Evolutionary conservation across 2,888 invertebrate species (phyloP).

Genomic region (Drosophila cyrtoloma): DNA sequence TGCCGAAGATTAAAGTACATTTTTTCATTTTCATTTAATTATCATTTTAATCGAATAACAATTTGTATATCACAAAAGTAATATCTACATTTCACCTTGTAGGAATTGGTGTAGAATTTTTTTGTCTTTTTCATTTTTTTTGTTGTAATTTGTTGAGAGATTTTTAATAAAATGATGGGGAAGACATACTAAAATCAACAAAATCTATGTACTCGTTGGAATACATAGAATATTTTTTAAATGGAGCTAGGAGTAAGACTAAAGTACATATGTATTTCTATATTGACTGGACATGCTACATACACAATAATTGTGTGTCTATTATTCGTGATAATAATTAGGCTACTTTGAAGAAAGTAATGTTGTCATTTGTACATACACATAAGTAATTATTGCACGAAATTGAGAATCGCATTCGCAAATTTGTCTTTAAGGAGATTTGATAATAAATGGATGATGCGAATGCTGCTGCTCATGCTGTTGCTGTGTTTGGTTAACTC

Average conservation of each 20-base stretch:
- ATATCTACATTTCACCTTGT: conserved; percentile 80
- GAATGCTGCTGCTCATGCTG: background rate
- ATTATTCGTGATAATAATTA: conserved; percentile 57
- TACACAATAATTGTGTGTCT: conserved; percentile 70
- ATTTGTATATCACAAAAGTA: conserved; percentile 80
- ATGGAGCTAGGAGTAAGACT: conserved; percentile 66
- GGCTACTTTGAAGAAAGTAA: conserved; percentile 71
- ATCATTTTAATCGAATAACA: conserved; percentile 66
- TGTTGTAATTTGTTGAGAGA: conserved; percentile 53
- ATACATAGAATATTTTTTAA: conserved; percentile 51
- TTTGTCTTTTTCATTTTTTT: conserved; percentile 34
- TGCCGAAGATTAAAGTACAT: conserved; percentile 36
- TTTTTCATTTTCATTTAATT: conserved; percentile 43
- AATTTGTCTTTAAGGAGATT: conserved; percentile 22
- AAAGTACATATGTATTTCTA: conserved; percentile 59
- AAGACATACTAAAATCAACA: conserved; percentile 42
- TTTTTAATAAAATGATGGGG: conserved; percentile 44
- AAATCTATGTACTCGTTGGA: conserved; percentile 49
- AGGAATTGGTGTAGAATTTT: conserved; percentile 75
- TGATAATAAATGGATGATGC: conserved; percentile 11
- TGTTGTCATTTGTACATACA: conserved; percentile 76
- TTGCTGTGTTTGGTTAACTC: conserved; percentile 64
- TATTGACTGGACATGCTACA: conserved; percentile 74
- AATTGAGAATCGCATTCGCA: conserved; percentile 38
- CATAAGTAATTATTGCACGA: conserved; percentile 59